phyloP scores from a whole-genome alignment of 2,888 invertebrate species.

The Macrosoma leucophasiata region DNA sequence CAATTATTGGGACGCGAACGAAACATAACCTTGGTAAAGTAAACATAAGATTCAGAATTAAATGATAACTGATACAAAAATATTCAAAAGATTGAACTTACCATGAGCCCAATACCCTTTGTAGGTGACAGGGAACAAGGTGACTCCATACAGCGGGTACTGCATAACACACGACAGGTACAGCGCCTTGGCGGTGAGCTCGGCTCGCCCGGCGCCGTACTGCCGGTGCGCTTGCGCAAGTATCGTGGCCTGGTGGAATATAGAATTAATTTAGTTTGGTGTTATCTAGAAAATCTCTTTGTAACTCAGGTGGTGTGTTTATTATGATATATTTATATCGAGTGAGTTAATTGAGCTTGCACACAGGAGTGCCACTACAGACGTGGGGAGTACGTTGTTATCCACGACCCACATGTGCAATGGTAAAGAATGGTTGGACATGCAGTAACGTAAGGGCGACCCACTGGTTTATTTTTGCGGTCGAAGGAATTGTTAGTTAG shows the following conservation, averaged over 20 bases:
- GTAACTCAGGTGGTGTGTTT: too few relatives aligned
- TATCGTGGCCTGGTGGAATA: conserved; percentile 84
- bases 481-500: too few relatives aligned
- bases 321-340: too few relatives aligned
- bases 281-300: too few relatives aligned
- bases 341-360: too few relatives aligned
- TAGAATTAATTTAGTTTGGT: too few relatives aligned
- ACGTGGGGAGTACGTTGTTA: too few relatives aligned
- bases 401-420: too few relatives aligned
- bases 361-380: not conserved
- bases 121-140: conserved; percentile 91
- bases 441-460: too few relatives aligned
- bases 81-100: conserved; percentile 34
- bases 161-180: conserved; percentile 98
- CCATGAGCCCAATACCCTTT: conserved; percentile 96
- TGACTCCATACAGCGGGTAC: conserved; percentile 93
- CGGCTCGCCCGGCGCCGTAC: conserved; percentile 94
- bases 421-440: not conserved
- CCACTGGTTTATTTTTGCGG: too few relatives aligned
- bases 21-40: not conserved
- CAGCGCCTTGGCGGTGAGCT: conserved; percentile 93
- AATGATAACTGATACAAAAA: not conserved
- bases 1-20: not conserved
- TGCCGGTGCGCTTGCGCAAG: conserved; percentile 91
- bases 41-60: too few relatives aligned